phyloP scores from a whole-genome alignment of 2,888 invertebrate genomes.

The Drosophila neotestacea region DNA sequence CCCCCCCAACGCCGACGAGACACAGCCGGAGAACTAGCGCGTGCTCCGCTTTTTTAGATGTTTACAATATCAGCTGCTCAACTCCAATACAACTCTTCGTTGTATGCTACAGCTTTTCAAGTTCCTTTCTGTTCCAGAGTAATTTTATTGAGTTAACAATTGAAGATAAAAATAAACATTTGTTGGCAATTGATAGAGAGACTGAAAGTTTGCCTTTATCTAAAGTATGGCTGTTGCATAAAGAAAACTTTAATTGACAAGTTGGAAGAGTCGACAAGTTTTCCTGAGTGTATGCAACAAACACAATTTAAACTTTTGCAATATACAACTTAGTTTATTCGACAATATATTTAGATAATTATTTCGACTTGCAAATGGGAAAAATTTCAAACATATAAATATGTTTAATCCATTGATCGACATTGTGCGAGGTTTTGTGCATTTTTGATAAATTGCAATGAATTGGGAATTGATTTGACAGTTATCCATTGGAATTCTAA shows the following conservation, averaged over 20 bases:
- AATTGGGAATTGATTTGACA: constrained; percentile 6
- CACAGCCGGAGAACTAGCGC: too few species aligned
- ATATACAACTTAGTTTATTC: constrained; percentile 2
- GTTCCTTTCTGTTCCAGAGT: constrained; percentile 14
- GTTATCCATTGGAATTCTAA: constrained; percentile 9
- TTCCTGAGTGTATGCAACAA: constrained; percentile 7
- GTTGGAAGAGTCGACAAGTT: constrained; percentile 36
- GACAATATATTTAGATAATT: constrained; percentile 7
- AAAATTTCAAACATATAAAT: not conserved
- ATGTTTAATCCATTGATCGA: not conserved
- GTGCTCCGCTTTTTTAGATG: too few species aligned
- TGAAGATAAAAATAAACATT: constrained; percentile 52
- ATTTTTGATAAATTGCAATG: not conserved
- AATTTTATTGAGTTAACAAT: constrained; percentile 53
- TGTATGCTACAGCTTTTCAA: too few species aligned
- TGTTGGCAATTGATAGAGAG: constrained; percentile 23
- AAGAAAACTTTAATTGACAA: constrained; percentile 41
- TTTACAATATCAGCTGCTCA: too few species aligned
- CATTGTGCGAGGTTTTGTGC: not conserved
- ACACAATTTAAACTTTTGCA: constrained; percentile 29
- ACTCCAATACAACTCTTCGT: too few species aligned
- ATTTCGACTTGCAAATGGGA: constrained; percentile 5
- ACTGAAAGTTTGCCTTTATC: constrained; percentile 33
- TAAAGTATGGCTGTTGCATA: not conserved
- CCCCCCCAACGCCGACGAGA: too few species aligned